phyloP scores from a whole-genome alignment of 2,797 vertebrate genomes.

The Kryptolebias ocellatus region DNA sequence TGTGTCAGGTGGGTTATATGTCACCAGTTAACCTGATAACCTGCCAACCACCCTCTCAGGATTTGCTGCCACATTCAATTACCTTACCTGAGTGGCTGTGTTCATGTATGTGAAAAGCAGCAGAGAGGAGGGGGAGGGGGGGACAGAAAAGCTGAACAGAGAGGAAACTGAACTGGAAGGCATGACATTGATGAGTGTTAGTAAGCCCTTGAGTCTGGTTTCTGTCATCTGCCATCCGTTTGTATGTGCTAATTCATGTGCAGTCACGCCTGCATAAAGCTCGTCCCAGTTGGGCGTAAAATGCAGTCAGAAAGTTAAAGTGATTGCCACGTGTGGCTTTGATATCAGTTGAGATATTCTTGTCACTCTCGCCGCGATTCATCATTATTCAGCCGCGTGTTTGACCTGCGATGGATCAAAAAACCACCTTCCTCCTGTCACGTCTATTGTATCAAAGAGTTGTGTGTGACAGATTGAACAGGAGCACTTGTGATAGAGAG shows the following conservation, averaged over 20 bases:
- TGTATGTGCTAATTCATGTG: conserved; percentile 15
- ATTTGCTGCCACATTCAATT: conserved; percentile 72
- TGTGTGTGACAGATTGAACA: conserved; percentile 41
- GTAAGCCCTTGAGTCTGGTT: conserved; percentile 4
- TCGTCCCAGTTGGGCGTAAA: conserved; percentile 27
- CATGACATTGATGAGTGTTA: conserved; percentile 33
- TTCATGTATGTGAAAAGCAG: conserved; percentile 46
- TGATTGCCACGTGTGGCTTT: conserved; percentile 43
- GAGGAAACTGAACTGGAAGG: conserved; percentile 9
- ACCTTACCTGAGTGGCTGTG: conserved; percentile 50
- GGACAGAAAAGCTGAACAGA: conserved; percentile 3
- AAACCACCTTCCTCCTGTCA: conserved; percentile 44
- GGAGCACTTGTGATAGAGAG: conserved; percentile 35
- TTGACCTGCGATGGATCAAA: conserved; percentile 34
- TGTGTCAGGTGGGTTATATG: conserved; percentile 70
- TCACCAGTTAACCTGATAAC: conserved; percentile 76
- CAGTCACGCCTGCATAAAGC: conserved; percentile 16
- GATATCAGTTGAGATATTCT: conserved; percentile 39
- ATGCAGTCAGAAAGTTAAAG: conserved; percentile 50
- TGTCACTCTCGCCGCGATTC: conserved; percentile 36
- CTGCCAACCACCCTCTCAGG: conserved; percentile 67
- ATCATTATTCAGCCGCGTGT: conserved; percentile 46
- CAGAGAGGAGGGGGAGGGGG: background rate
- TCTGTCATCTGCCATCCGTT: background rate
- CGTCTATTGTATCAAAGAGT: conserved; percentile 47